Evolutionary conservation across 2,113 vertebrate genomes (phyloP).

Genomic region (Leptocoma aspasia): DNA sequence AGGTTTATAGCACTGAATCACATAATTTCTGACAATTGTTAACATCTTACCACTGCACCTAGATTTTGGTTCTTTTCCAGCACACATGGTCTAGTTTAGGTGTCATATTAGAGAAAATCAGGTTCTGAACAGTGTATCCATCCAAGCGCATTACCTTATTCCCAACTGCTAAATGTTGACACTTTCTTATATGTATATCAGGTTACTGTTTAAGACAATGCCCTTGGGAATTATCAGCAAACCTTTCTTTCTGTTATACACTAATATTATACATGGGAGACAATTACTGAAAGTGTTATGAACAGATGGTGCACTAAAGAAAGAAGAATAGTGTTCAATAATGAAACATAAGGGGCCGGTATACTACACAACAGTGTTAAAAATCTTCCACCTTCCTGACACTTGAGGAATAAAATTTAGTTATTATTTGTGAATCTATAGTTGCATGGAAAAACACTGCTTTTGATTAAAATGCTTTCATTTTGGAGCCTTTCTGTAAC

Average conservation of each 20-base stretch:
- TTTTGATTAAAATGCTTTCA: background rate
- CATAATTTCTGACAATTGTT: background rate
- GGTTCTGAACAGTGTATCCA: background rate
- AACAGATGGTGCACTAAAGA: slow-evolving; percentile 47
- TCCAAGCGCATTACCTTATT: background rate
- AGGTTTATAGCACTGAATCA: background rate
- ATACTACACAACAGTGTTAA: background rate
- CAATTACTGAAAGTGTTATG: slow-evolving; percentile 24
- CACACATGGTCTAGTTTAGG: background rate
- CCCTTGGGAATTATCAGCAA: slow-evolving; percentile 42
- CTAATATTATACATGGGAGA: slow-evolving; percentile 1
- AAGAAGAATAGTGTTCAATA: background rate
- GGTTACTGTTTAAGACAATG: slow-evolving; percentile 32
- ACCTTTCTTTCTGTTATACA: slow-evolving; percentile 40
- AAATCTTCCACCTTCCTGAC: background rate
- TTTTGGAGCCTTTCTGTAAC: background rate
- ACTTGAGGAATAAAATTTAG: background rate
- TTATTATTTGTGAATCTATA: background rate
- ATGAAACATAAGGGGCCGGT: background rate
- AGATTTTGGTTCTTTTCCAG: slow-evolving; percentile 11
- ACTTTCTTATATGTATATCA: background rate
- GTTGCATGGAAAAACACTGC: background rate
- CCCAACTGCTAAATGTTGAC: background rate
- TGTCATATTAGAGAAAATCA: background rate
- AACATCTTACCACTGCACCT: background rate